Evolutionary conservation across 2,797 vertebrate species (phyloP).

Genomic region (Gadopsis marmoratus): DNA sequence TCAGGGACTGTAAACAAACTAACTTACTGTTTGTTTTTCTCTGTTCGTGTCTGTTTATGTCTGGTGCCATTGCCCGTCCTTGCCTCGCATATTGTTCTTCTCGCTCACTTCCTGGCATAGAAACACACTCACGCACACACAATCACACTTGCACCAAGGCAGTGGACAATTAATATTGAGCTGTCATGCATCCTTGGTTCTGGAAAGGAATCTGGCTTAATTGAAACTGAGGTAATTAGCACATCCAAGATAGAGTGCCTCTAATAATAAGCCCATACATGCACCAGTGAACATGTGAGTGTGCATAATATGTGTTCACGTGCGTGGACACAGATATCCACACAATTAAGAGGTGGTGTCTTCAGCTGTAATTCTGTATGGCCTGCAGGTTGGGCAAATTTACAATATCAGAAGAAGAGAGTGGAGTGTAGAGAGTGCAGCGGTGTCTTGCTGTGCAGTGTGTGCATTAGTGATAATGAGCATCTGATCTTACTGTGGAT

Average conservation of each 20-base stretch:
- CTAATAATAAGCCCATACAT: constrained; percentile 26
- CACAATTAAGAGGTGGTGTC: constrained; percentile 12
- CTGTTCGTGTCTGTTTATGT: not conserved
- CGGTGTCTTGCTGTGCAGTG: constrained; percentile 5
- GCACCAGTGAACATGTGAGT: constrained; percentile 29
- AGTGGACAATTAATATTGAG: constrained; percentile 44
- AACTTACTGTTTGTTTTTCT: not conserved
- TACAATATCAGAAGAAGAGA: not conserved
- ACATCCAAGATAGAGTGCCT: constrained; percentile 26
- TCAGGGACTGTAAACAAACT: constrained; percentile 2
- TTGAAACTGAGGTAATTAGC: constrained; percentile 55
- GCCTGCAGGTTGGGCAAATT: not conserved
- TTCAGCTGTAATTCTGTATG: not conserved
- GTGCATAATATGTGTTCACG: constrained; percentile 15
- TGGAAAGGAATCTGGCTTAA: constrained; percentile 54
- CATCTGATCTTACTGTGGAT: not conserved
- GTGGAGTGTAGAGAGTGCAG: not conserved
- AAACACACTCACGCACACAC: not conserved
- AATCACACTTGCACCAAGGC: not conserved
- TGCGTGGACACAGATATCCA: constrained; percentile 4
- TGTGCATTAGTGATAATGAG: constrained; percentile 18
- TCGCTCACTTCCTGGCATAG: not conserved
- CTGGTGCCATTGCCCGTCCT: not conserved
- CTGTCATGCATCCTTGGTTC: constrained; percentile 52
- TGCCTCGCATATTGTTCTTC: not conserved